Conservation (phyloP, 2,888 invertebrate species). For the Cheiracanthium punctorium region DNA sequence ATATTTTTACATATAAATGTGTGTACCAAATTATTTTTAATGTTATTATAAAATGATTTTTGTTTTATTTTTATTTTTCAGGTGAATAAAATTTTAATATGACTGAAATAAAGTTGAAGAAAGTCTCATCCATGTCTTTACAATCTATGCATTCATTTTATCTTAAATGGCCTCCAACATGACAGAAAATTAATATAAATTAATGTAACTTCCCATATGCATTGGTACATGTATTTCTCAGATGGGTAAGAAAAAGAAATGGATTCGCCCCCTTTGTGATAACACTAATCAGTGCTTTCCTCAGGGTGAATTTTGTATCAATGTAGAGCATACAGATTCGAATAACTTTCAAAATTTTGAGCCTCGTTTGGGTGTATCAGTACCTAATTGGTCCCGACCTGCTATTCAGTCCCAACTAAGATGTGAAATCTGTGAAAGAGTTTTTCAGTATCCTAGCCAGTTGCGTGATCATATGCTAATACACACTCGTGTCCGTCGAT, state of each 20-base stretch:
- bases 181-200: not conserved
- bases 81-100: not conserved
- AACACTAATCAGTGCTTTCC: slow-evolving; percentile 69
- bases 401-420: slow-evolving; percentile 60
- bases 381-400: slow-evolving; percentile 57
- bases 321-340: slow-evolving; percentile 64
- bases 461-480: slow-evolving; percentile 76
- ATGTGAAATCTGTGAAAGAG: slow-evolving; percentile 72
- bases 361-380: slow-evolving; percentile 51
- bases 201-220: slow-evolving; percentile 40
- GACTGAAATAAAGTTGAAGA: not conserved
- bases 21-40: too few species aligned
- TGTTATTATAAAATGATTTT: not conserved
- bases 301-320: slow-evolving; percentile 67
- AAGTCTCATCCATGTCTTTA: not conserved
- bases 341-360: slow-evolving; percentile 63
- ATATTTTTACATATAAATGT: too few species aligned
- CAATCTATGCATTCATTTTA: not conserved
- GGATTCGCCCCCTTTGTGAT: slow-evolving; percentile 68
- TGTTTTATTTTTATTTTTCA: not conserved
- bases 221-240: slow-evolving; percentile 28
- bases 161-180: not conserved
- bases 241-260: slow-evolving; percentile 69
- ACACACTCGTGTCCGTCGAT: slow-evolving; percentile 76
- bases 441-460: slow-evolving; percentile 76